These are phyloP conservation scores for Thaumatotibia leucotreta DNA, from an alignment of 1,140 invertebrate genomes.

Conservation along the genomic window DNA sequence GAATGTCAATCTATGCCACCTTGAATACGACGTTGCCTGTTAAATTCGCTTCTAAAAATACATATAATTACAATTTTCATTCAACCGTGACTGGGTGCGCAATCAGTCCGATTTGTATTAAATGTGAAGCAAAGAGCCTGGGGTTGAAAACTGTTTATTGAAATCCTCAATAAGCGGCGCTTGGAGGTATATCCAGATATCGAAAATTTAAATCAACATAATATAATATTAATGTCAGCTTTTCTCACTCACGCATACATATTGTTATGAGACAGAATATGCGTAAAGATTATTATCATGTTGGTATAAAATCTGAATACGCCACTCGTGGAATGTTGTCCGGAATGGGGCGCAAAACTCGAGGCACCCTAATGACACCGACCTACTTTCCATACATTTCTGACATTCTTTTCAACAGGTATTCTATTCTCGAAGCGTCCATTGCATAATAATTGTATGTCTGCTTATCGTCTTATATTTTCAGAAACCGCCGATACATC, in stretches of 20 bases:
- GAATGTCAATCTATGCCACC: too few species aligned
- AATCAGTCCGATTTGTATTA: neutral
- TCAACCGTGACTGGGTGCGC: neutral
- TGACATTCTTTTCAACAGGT: neutral
- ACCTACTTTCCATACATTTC: neutral
- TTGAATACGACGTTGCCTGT: too few species aligned
- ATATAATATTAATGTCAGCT: too few species aligned
- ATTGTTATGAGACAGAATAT: too few species aligned
- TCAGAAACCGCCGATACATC: too few species aligned
- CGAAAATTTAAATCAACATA: too few species aligned
- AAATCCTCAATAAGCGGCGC: neutral
- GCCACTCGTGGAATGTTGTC: neutral
- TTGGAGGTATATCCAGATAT: too few species aligned
- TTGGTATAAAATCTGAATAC: too few species aligned
- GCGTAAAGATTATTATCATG: too few species aligned
- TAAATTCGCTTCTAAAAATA: neutral
- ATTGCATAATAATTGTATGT: neutral
- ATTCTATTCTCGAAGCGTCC: neutral
- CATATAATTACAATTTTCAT: neutral
- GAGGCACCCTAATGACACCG: neutral
- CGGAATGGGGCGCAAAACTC: neutral
- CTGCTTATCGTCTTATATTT: too few species aligned
- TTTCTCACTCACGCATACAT: too few species aligned
- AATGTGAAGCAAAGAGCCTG: neutral
- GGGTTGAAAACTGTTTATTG: neutral